Conservation (phyloP, 2,113 vertebrate genomes). For the Saccopteryx leptura region DNA sequence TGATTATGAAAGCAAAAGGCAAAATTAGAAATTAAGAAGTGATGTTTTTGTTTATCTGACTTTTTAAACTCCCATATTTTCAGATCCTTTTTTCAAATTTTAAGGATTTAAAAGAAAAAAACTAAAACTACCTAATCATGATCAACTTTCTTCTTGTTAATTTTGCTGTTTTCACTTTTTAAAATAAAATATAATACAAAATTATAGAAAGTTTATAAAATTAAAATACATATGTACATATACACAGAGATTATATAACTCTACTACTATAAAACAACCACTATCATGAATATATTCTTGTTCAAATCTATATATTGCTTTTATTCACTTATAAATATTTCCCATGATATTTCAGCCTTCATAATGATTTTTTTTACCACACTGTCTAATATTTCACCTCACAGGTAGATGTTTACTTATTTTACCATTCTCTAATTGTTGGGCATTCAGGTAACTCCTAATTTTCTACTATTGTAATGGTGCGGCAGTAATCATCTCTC, state of each 20-base stretch:
- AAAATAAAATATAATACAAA: conserved; percentile 36
- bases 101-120: not conserved
- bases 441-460: not conserved
- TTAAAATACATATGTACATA: not conserved
- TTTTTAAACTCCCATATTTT: not conserved
- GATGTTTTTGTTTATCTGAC: not conserved
- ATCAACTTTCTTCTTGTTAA: conserved; percentile 22
- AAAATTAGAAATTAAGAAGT: conserved; percentile 12
- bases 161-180: conserved; percentile 47
- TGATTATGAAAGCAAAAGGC: not conserved
- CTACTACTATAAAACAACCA: conserved; percentile 37
- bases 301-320: conserved; percentile 39
- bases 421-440: conserved; percentile 42
- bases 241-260: not conserved
- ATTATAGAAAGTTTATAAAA: conserved; percentile 48
- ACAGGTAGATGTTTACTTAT: not conserved
- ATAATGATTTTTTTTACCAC: conserved; percentile 19
- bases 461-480: conserved; percentile 22
- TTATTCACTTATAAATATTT: conserved; percentile 44
- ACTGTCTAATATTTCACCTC: not conserved
- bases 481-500: not conserved
- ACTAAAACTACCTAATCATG: not conserved
- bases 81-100: conserved; percentile 18
- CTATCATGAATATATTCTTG: not conserved
- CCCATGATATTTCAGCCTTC: not conserved